Base-by-base conservation (phyloP, 2,888 invertebrate species). In the Parascotia fuliginaria region DNA sequence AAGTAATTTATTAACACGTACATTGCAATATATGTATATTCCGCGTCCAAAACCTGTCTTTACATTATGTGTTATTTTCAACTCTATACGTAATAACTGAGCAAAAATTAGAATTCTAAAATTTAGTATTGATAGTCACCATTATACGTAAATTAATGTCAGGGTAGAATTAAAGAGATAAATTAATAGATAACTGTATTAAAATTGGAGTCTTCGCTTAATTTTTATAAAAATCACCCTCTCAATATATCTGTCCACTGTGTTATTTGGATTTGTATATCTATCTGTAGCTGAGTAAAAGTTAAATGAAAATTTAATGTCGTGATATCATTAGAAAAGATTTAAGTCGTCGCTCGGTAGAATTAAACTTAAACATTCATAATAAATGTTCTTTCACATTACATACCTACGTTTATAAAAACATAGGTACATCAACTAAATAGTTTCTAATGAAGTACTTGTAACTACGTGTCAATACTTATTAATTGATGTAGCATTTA, bases 61-160 rank as follows among this genome's bases (percentile, higher is more conserved):
- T 43, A 55, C 58, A 63, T 55, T 24, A 24, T 24, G 3, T 66
- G 65, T 65, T 58, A 60, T 61, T 69, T 70, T 76, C 70, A 76
- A 75, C 68, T 75, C 71, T 73, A 86, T 88, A 88, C 85, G 86
- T 88, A 87, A 88, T 71, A 73, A 73, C 78, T 70, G 82, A 87
- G 81, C 87, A 89, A 89, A 81, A 81, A 81, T 83, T 87, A 86
- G 84, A 71, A 77, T 65, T 75, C 76, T 76, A 79, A 84, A 81
- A 81, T 73, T 85, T 90, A 91, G 89, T 84, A 79, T 88, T 88
- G 78, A 86, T 91, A 91, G 88, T 89, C 95, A 95, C 95, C 95
- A 95, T 95, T 94, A 96, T 96, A 96, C 96, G 96, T 96, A 96
- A 96, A 95, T 95, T 95, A 95, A 94, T 95, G 95, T 95, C 96